Base-by-base conservation (phyloP, 2,888 invertebrate species). In the Torymus texanus region DNA sequence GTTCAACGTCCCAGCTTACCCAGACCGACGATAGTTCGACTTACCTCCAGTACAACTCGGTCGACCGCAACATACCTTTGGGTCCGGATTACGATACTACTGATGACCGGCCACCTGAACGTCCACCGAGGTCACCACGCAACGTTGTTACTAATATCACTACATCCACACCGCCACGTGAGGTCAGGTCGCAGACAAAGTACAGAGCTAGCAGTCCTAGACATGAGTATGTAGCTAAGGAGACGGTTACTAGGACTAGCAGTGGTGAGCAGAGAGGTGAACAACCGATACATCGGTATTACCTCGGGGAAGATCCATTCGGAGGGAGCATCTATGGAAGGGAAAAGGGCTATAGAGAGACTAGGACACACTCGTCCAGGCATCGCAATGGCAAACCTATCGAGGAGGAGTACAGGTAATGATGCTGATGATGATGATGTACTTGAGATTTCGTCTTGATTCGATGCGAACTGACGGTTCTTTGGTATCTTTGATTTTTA, bases 231-330 rank as follows among this genome's bases (percentile, higher is more conserved):
- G 41, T 41, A 8, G 41, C 41, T 21, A 65, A 67, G 24, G 78
- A 78, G 53, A 62, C 63, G 3, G 68, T 55, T 10, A 63, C 21
- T 21, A 50, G 24, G 65, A 16, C 11, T 16, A 51, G 21, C 4
- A 51, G 21, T 13, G 55, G 21, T 59, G 50, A 18, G 13, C 68
- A 50, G 62, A 59, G 61, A 61, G 24, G 53, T 56, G 67, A 75
- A 13, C 82, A 78, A 55, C 82, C 82, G 24, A 77, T 82, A 2
- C 82, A 82, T 53, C 93, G 95, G 84, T 96, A 96, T 91, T 96
- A 96, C 90, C 92, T 96, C 84, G 96, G 96, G 58, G 96, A 96
- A 91, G 96, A 96, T 92, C 96, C 96, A 50, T 96, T 95, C 90
- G 95, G 94, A 78, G 94, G 94, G 29, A 95, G 95, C 90, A 95